Evolutionary conservation across 92 coral and sea anemone genomes (phyloP).

Genomic region (Pocillopora meandrina): DNA sequence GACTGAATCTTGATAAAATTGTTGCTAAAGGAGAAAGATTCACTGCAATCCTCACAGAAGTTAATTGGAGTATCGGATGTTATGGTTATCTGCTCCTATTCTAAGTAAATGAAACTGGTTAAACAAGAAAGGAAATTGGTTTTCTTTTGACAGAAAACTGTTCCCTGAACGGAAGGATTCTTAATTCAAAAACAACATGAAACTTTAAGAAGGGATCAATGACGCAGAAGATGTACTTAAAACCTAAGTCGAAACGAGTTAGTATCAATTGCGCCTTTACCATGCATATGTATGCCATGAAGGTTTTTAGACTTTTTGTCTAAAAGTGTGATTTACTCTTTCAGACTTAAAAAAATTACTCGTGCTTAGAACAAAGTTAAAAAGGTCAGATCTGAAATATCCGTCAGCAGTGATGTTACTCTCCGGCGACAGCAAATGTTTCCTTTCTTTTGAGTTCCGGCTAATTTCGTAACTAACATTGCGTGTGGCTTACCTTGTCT

Average conservation of each 20-base stretch:
- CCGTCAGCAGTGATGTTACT: no score
- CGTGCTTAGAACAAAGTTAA: no score
- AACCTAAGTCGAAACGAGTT: neutral
- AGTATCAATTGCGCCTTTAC: neutral
- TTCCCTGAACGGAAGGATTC: constrained; percentile 14
- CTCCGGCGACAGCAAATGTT: no score
- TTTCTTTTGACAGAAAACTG: constrained; percentile 15
- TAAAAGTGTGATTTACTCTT: no score
- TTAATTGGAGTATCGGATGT: constrained; percentile 38
- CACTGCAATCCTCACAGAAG: no score
- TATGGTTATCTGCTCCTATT: neutral
- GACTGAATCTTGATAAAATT: neutral
- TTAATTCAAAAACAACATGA: neutral
- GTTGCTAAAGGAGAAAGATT: neutral
- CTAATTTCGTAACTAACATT: neutral
- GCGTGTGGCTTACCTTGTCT: neutral
- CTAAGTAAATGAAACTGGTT: neutral
- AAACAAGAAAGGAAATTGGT: constrained; percentile 26
- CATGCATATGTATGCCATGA: no score
- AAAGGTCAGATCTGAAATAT: no score
- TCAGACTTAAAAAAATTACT: no score
- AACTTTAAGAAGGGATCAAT: neutral
- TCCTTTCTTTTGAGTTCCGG: no score
- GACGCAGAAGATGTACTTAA: neutral
- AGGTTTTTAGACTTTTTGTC: no score